phyloP scores from a whole-genome alignment of 2,113 vertebrate species.

The Natator depressus region DNA sequence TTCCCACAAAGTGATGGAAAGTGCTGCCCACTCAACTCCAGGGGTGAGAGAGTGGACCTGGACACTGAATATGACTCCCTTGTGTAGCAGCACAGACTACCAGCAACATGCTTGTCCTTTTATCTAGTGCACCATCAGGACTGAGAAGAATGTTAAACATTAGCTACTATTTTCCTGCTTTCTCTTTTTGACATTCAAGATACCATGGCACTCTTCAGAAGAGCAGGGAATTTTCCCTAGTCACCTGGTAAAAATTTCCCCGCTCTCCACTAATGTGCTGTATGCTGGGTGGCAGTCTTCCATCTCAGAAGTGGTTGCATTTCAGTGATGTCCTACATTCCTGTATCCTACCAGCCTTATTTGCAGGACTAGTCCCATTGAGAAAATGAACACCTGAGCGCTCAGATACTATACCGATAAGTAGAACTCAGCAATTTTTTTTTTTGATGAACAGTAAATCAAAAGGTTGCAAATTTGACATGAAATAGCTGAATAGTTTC shows the following conservation, averaged over 20 bases:
- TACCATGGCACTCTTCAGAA: not conserved
- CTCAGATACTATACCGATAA: not conserved
- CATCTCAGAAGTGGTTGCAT: not conserved
- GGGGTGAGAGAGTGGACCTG: not conserved
- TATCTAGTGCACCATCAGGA: fast-evolving
- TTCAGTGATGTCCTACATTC: not conserved
- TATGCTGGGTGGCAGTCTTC: not conserved
- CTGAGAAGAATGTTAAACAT: fast-evolving
- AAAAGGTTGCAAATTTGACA: not conserved
- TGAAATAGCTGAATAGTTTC: not conserved
- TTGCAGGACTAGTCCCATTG: not conserved
- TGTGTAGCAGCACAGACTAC: not conserved
- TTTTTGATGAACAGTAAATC: not conserved
- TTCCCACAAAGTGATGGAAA: not conserved
- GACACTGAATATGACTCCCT: not conserved
- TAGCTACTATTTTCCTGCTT: not conserved
- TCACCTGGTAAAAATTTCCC: not conserved
- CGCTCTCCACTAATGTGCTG: not conserved
- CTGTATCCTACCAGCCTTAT: not conserved
- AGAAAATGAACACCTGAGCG: not conserved
- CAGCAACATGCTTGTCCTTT: not conserved
- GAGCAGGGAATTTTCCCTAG: not conserved
- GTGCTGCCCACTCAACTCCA: not conserved
- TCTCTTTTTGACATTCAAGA: not conserved
- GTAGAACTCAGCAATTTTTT: not conserved